Conservation (phyloP, 1,140 invertebrate genomes). For the Drosophila triauraria region DNA sequence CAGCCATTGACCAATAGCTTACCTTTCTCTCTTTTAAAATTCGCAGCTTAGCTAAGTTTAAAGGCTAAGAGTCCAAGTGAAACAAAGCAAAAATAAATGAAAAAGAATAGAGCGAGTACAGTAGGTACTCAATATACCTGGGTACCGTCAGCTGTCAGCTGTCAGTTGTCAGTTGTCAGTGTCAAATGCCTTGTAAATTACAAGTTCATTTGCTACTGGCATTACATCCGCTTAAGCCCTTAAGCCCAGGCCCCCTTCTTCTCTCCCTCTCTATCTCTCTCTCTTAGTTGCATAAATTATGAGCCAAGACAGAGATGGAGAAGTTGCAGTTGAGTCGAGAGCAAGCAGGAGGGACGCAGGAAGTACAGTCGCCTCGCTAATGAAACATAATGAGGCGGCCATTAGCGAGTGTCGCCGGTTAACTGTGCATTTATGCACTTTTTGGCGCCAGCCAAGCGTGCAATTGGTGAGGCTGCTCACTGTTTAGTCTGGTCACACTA, state of each 20-base stretch:
- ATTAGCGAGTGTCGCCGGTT: conserved; percentile 65
- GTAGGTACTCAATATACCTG: conserved; percentile 5
- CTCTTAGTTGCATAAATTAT: conserved; percentile 63
- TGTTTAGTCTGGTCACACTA: conserved; percentile 2
- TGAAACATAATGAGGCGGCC: conserved; percentile 76
- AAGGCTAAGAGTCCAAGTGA: too few species aligned
- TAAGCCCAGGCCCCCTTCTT: conserved; percentile 19
- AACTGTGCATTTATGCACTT: conserved; percentile 70
- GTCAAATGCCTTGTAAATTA: conserved; percentile 78
- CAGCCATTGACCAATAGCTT: conserved; percentile 1
- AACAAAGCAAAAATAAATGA: neutral
- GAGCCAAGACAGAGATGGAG: conserved; percentile 13
- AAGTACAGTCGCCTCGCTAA: conserved; percentile 47
- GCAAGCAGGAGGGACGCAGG: neutral
- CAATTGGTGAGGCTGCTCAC: conserved; percentile 27
- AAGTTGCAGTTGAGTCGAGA: neutral
- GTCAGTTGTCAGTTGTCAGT: conserved; percentile 77
- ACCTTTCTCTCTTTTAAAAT: neutral
- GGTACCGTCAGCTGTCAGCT: conserved; percentile 47
- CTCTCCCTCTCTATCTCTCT: neutral
- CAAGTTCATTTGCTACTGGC: conserved; percentile 78
- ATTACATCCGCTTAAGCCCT: conserved; percentile 70
- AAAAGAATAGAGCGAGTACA: conserved; percentile 3
- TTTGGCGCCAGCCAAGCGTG: conserved; percentile 61
- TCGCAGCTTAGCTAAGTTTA: conserved; percentile 5